Evolutionary conservation across 2,113 vertebrate genomes (phyloP), one percentile per base, ranked within the genome.

Genomic region (Baryphthengus martii): DNA sequence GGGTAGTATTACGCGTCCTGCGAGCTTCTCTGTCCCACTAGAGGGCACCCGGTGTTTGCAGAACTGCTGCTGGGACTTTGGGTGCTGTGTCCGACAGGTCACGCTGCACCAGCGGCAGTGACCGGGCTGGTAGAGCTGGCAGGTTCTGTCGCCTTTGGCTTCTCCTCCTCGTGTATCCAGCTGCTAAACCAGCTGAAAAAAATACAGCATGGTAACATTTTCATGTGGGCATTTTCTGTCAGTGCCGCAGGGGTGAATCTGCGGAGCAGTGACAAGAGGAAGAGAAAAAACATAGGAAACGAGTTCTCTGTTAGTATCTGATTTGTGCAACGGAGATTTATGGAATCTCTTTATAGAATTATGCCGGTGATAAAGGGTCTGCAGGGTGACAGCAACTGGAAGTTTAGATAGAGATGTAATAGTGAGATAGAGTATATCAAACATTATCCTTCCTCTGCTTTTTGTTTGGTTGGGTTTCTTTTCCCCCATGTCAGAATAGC

Each of bases 121-220:
- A 45, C n/a, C 6, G 13, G 39, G 9, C 28, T 44, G 33, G 29
- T 29, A 74, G 35, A 75, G 21, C 40, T 68, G 61, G 28, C 56
- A 58, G 61, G 49, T 87, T 76, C 5, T 40, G 49, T 37, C 77
- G 33, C 62, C 25, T 63, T 80, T 72, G 67, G 49, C 81, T 88
- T 20, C 45, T 74, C 26, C 33, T 90, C 63, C 42, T 66, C n/a
- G n/a, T 12, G 0, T 59, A 56, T 55, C 58, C 85, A 83, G 58
- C 86, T 91, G 66, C 65, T 87, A 74, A 85, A 44, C 3, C 89
- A 78, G 77, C 45, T 91, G 85, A 35, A 88, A 88, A 90, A 89
- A 90, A 88, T 66, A 67, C 33, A 19, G 33, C 25, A 31, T 5
- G 1, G 35, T n/a, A 66, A 71, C 7, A 47, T 39, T 68, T 79